Base-by-base conservation (phyloP, 2,797 vertebrate species). In the Dendrocincla fuliginosa region DNA sequence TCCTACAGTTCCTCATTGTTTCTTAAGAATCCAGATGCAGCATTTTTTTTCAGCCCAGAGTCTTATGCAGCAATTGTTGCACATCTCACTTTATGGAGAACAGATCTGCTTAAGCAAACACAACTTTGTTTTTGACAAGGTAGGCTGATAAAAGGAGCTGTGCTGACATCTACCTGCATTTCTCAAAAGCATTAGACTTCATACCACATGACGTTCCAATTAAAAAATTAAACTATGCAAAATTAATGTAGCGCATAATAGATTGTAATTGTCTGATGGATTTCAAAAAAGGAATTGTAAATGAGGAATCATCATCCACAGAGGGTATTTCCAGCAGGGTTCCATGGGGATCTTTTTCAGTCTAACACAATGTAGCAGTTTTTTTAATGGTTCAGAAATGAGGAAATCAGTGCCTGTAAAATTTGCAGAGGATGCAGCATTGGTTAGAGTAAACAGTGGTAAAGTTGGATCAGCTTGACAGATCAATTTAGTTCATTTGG, bases 141-240 rank as follows among this genome's bases (percentile, higher is more conserved):
- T 42, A 87, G 27, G 23, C 13, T 87, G 69, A 75, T 86, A 91
- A 95, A 27, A 90, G 53, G 35, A 81, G 18, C 53, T 89, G 73
- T 69, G 57, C 78, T 96, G 95, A 89, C 61, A 94, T 85, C 82
- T 94, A 75, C 87, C 75, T 89, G 57, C 39, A 71, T 39, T 87
- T 87, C 50, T 90, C 59, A 61, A 90, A 91, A 84, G n/a, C 55
- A 61, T 87, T 92, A 87, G 53, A 69, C 53, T 96, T 91, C 25
- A 23, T 89, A 69, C 25, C 73, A 69, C 47, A 23, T 81, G 79
- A 81, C 63, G 32, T 75, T 83, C 61, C 53, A 68, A 91, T 93
- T 92, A 50, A 95, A 95, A 93, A 93, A 91, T 73, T 91, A 80
- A 90, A 87, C 11, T 56, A 35, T 88, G 89, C 56, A 91, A 90